Evolutionary conservation across 2,113 vertebrate species (phyloP).

Genomic region (Scatophagus argus): DNA sequence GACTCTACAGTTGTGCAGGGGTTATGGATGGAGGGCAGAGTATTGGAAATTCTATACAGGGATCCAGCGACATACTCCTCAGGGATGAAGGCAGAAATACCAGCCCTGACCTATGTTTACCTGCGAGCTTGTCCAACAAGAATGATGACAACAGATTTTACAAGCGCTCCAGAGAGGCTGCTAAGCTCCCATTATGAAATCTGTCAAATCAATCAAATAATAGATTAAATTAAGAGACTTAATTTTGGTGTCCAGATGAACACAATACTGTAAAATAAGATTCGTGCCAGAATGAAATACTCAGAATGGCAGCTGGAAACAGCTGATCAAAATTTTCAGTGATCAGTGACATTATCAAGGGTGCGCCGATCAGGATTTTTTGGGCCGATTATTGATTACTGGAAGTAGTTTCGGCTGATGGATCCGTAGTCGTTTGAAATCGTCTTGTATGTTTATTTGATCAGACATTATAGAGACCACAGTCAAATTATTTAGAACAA

Average conservation of each 20-base stretch:
- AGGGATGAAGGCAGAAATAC: conserved; percentile 45
- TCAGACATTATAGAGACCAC: too few relatives aligned
- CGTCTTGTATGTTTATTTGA: too few relatives aligned
- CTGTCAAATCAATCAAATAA: conserved; percentile 24
- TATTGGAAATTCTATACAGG: conserved; percentile 22
- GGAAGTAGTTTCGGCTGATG: too few relatives aligned
- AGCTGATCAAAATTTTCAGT: conserved; percentile 38
- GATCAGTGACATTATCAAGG: conserved; percentile 6
- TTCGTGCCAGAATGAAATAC: conserved; percentile 26
- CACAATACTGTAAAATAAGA: conserved; percentile 7
- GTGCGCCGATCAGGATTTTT: too few relatives aligned
- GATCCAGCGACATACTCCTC: conserved; percentile 41
- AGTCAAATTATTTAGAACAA: too few relatives aligned
- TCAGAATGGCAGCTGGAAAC: conserved; percentile 21
- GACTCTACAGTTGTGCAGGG: conserved; percentile 41
- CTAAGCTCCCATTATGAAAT: conserved; percentile 25
- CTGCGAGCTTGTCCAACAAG: background rate
- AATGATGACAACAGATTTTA: conserved; percentile 13
- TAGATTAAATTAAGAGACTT: background rate
- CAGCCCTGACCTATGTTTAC: conserved; percentile 17
- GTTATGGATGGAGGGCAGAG: conserved; percentile 32
- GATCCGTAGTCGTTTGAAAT: too few relatives aligned
- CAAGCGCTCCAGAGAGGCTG: conserved; percentile 2
- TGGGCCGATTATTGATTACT: too few relatives aligned
- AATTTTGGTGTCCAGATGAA: conserved; percentile 19